These are phyloP conservation scores for Agapornis roseicollis DNA, from an alignment of 2,113 vertebrate species.

Conservation along the genomic window DNA sequence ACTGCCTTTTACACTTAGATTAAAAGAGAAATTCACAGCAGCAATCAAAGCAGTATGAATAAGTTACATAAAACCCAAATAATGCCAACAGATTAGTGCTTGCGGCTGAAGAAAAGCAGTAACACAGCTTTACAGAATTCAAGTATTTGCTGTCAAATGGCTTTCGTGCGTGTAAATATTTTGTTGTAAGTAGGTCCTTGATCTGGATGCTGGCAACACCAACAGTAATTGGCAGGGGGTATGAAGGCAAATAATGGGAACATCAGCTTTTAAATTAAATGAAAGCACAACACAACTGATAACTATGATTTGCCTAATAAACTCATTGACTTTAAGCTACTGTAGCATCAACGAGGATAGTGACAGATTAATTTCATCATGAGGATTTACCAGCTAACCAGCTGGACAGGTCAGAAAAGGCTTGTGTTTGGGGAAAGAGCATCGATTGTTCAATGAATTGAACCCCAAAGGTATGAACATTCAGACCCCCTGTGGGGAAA, in stretches of 20 bases:
- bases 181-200: constrained; percentile 28
- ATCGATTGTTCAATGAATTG: background rate
- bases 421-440: background rate
- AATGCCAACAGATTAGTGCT: background rate
- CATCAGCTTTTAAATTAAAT: constrained; percentile 24
- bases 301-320: constrained; percentile 11
- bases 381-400: background rate
- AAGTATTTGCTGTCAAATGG: background rate
- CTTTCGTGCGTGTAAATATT: constrained; percentile 35
- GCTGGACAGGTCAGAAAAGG: background rate
- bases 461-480: background rate
- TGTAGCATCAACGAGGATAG: background rate
- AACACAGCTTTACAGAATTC: background rate
- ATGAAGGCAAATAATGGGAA: background rate
- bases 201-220: constrained; percentile 30
- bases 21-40: background rate
- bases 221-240: constrained; percentile 48
- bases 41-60: background rate
- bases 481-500: background rate
- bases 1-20: background rate
- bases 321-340: background rate
- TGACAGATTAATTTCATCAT: background rate
- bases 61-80: background rate
- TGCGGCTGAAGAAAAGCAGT: background rate
- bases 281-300: background rate